Conservation (phyloP, 2,113 vertebrate genomes). For the Zootoca vivipara region DNA sequence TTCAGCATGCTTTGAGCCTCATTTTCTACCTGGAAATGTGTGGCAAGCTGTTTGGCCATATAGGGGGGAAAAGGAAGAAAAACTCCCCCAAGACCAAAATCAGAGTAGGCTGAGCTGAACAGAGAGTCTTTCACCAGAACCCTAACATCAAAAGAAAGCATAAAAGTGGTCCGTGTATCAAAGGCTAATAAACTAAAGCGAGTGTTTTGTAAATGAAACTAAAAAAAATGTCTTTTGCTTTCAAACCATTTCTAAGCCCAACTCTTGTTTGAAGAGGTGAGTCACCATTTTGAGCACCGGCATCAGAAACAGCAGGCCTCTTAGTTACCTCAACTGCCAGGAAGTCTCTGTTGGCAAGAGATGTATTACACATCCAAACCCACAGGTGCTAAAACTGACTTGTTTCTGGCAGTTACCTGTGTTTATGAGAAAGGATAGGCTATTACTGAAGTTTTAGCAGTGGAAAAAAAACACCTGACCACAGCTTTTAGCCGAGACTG, state of each 20-base stretch:
- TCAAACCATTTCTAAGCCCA: neutral
- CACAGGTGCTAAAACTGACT: neutral
- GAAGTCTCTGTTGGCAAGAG: neutral
- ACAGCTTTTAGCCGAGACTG: neutral
- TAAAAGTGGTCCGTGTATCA: neutral
- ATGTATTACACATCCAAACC: slow-evolving; percentile 1
- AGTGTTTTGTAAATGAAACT: neutral
- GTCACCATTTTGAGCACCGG: neutral
- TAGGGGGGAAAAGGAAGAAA: neutral
- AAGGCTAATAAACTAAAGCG: neutral
- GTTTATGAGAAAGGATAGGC: neutral
- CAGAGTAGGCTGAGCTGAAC: neutral
- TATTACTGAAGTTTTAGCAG: neutral
- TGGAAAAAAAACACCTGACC: neutral
- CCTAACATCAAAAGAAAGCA: neutral
- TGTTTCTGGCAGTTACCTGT: neutral
- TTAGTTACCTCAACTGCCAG: slow-evolving; percentile 8
- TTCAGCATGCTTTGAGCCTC: neutral
- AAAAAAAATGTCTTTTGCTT: neutral
- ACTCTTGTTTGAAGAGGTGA: neutral
- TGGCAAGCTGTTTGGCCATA: neutral
- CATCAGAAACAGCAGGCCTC: neutral
- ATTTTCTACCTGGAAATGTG: neutral
- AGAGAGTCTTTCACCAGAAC: neutral
- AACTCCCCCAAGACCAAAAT: neutral